A percentile compares a stretch with the other conserved stretches of the same genome.
Conservation (phyloP, 2,797 vertebrate genomes). For the Fistularia commersonii region DNA sequence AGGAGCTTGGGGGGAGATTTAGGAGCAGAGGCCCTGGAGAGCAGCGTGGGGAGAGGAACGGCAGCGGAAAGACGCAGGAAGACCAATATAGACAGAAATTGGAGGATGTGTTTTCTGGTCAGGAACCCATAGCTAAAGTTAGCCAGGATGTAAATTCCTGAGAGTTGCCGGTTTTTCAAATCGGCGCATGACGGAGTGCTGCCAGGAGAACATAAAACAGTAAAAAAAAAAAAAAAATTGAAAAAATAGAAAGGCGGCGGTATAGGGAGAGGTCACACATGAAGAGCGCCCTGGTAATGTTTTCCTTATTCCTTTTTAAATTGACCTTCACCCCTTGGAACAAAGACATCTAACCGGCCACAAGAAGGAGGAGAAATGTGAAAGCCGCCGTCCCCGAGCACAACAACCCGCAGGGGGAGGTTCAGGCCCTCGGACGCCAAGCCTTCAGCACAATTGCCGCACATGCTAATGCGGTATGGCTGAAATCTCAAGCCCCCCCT, state of each 20-base stretch:
- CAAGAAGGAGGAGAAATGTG: constrained; percentile 63
- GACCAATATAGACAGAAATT: constrained; percentile 80
- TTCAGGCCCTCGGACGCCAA: constrained; percentile 54
- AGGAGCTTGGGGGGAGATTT: constrained; percentile 26
- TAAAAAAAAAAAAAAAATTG: constrained; percentile 31
- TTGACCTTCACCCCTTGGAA: constrained; percentile 58
- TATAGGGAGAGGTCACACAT: constrained; percentile 61
- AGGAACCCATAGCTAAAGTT: constrained; percentile 81
- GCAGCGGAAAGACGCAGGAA: constrained; percentile 55
- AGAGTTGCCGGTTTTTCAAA: constrained; percentile 56
- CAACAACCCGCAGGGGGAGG: constrained; percentile 58
- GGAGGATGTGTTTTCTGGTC: constrained; percentile 83
- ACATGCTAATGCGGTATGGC: constrained; percentile 72
- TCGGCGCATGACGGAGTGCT: constrained; percentile 54
- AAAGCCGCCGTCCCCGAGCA: constrained; percentile 63
- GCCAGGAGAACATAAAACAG: constrained; percentile 58
- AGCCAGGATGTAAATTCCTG: constrained; percentile 80
- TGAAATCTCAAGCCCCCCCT: constrained; percentile 47
- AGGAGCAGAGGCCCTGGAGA: constrained; percentile 26
- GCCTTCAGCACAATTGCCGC: constrained; percentile 72
- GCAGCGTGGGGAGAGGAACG: constrained; percentile 20
- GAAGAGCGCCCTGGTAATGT: constrained; percentile 53
- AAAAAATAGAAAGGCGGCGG: constrained; percentile 45
- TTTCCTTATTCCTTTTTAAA: constrained; percentile 57
- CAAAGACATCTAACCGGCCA: constrained; percentile 67